phyloP scores from a whole-genome alignment of 2,888 invertebrate species.

The Caenorhabditis angaria region DNA sequence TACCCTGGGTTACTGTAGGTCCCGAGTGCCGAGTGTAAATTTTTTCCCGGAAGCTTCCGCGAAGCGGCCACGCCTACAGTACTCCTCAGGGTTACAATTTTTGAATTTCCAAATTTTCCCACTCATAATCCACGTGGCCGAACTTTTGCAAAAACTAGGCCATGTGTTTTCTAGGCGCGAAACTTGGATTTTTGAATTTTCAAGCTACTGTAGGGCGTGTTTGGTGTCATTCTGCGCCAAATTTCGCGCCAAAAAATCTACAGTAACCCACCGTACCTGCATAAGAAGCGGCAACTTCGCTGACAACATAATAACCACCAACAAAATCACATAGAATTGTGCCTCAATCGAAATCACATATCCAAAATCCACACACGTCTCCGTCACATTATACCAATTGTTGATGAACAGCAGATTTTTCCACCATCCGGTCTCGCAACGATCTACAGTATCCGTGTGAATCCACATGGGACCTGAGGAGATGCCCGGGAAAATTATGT shows the following conservation, averaged over 20 bases:
- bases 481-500: constrained; percentile 57
- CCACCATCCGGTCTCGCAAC: constrained; percentile 68
- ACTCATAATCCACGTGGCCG: too few species aligned
- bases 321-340: constrained; percentile 61
- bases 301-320: constrained; percentile 52
- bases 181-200: too few species aligned
- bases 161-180: too few species aligned
- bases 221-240: too few species aligned
- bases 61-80: too few species aligned
- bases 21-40: too few species aligned
- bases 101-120: too few species aligned
- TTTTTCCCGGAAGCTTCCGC: too few species aligned
- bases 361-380: constrained; percentile 69
- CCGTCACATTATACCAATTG: constrained; percentile 64
- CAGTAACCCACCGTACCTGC: constrained; percentile 14
- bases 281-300: constrained; percentile 24
- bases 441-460: constrained; percentile 58
- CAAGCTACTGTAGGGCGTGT: too few species aligned
- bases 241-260: not conserved
- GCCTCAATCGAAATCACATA: constrained; percentile 67
- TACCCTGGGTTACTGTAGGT: too few species aligned
- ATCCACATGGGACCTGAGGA: constrained; percentile 72
- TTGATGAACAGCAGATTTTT: constrained; percentile 71
- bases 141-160: too few species aligned
- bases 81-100: too few species aligned